Conservation (phyloP, 2,888 invertebrate genomes). For the Lissonota sp. region DNA sequence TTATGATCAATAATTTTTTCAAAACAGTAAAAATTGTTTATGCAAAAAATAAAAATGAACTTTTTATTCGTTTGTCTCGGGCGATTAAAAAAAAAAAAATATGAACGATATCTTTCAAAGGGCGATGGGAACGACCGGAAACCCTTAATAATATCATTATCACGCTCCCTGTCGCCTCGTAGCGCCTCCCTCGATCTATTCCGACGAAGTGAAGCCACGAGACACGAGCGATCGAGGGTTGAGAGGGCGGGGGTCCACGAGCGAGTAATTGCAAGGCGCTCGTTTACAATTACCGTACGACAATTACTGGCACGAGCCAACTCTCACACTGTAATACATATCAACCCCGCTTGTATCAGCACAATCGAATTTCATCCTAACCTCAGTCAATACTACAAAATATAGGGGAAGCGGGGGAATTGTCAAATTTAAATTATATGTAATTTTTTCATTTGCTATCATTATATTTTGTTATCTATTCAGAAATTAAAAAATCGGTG, state of each 20-base stretch:
- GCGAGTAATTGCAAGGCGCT: constrained; percentile 59
- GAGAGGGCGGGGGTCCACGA: constrained; percentile 36
- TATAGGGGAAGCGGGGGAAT: not conserved
- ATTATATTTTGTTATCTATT: too few relatives aligned
- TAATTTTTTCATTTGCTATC: too few relatives aligned
- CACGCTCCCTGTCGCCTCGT: constrained; percentile 12
- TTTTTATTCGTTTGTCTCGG: not conserved
- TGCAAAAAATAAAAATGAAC: not conserved
- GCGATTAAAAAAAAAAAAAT: constrained; percentile 9
- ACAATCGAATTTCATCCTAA: constrained; percentile 45
- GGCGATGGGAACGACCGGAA: constrained; percentile 46
- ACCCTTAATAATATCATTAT: constrained; percentile 56
- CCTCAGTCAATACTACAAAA: not conserved
- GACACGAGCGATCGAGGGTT: constrained; percentile 43
- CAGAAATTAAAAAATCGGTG: too few relatives aligned
- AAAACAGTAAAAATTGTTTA: too few relatives aligned
- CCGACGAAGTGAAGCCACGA: constrained; percentile 15
- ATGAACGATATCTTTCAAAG: not conserved
- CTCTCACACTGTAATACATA: constrained; percentile 17
- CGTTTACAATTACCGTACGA: constrained; percentile 56
- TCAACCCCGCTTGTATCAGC: constrained; percentile 39
- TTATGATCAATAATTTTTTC: too few relatives aligned
- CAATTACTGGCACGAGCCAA: constrained; percentile 62
- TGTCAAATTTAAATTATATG: too few relatives aligned
- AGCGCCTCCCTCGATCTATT: not conserved